These are phyloP conservation scores for Archips crataeganus DNA, from an alignment of 2,888 invertebrate species.

Conservation along the genomic window DNA sequence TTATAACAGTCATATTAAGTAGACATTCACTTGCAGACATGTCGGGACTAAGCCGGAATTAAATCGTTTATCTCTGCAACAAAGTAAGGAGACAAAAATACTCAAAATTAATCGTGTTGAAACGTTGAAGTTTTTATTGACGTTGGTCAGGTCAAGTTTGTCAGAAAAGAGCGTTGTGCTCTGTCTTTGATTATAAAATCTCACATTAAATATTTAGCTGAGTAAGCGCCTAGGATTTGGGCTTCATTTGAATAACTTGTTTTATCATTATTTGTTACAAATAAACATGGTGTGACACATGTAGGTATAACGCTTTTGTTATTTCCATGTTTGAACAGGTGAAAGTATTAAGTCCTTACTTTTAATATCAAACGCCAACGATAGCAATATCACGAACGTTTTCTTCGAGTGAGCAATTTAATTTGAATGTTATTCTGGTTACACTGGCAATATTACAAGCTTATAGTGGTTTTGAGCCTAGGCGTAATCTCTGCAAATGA, in stretches of 20 bases:
- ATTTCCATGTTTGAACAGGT: background rate
- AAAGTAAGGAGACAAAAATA: conserved; percentile 36
- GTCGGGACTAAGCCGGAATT: conserved; percentile 45
- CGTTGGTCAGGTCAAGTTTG: conserved; percentile 8
- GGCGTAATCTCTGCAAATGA: conserved; percentile 30
- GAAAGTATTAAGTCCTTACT: background rate
- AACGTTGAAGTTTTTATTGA: conserved; percentile 17
- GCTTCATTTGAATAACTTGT: too few species aligned
- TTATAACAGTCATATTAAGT: conserved; percentile 60
- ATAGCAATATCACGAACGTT: background rate
- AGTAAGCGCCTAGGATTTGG: too few species aligned
- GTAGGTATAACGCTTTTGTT: background rate
- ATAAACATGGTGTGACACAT: too few species aligned
- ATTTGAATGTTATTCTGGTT: conserved; percentile 25
- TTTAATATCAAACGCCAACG: background rate
- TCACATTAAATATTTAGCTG: too few species aligned
- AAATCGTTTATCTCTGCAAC: conserved; percentile 49
- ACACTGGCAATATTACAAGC: conserved; percentile 25
- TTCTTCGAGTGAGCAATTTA: conserved; percentile 18
- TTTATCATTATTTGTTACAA: too few species aligned
- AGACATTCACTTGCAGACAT: conserved; percentile 46
- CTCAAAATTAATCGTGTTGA: conserved; percentile 28
- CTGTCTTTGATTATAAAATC: background rate
- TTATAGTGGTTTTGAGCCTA: conserved; percentile 33
- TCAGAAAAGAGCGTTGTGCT: background rate